Percentiles rank a stretch among this genome's conserved stretches.
These are phyloP conservation scores for Macropis europaea DNA, from an alignment of 2,888 invertebrate genomes.

Conservation along the genomic window DNA sequence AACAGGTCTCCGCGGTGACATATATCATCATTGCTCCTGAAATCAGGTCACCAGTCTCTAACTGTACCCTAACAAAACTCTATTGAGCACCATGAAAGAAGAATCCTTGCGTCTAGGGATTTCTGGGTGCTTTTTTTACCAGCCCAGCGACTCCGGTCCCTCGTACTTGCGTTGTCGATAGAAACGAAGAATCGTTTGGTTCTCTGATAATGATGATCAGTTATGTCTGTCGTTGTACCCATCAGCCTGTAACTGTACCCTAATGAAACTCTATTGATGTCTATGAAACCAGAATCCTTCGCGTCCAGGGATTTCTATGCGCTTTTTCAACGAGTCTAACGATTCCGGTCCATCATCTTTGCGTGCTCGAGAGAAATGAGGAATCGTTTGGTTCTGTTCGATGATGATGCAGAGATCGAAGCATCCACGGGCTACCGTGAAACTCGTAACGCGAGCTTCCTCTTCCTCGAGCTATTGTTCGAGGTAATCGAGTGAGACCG, in stretches of 20 bases:
- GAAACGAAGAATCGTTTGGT: constrained; percentile 4
- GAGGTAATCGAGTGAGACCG: constrained; percentile 60
- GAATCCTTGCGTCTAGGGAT: no score
- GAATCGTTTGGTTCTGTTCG: constrained; percentile 6
- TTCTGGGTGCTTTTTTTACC: constrained; percentile 26
- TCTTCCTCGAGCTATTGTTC: constrained; percentile 62
- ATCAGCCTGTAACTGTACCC: constrained; percentile 41
- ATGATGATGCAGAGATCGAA: not conserved
- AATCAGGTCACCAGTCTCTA: constrained; percentile 30
- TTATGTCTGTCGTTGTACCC: no score
- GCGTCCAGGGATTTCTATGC: no score
- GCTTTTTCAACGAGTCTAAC: constrained; percentile 30
- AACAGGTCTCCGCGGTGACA: constrained; percentile 47
- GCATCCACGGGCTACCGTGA: constrained; percentile 50
- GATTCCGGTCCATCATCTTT: no score
- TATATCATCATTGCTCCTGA: constrained; percentile 39
- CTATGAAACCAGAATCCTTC: no score
- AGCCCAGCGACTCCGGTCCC: constrained; percentile 22
- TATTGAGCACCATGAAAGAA: no score
- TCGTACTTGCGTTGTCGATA: constrained; percentile 3
- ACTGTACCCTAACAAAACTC: constrained; percentile 46
- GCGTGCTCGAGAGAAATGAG: not conserved
- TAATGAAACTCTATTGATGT: no score
- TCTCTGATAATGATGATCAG: not conserved
- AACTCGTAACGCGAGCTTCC: constrained; percentile 55